Evolutionary conservation across 1,140 invertebrate genomes (phyloP).

Genomic region (Drosophila lacteicornis): DNA sequence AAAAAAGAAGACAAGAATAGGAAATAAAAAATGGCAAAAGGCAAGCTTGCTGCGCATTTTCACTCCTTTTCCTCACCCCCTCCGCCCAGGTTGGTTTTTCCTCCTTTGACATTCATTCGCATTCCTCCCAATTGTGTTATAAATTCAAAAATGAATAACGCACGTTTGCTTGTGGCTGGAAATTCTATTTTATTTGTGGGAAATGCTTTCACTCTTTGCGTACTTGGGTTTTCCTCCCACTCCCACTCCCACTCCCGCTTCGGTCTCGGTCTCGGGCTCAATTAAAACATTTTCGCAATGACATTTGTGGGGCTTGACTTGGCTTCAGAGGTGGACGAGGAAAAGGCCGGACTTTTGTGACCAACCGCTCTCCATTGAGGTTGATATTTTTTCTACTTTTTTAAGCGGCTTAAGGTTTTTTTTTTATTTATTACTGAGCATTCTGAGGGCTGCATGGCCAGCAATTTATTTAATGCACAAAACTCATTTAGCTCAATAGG

Average conservation of each 20-base stretch:
- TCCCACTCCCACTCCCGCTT: too few relatives aligned
- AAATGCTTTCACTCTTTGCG: slow-evolving; percentile 61
- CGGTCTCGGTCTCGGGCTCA: slow-evolving; percentile 26
- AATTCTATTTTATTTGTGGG: slow-evolving; percentile 78
- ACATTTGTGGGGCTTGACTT: slow-evolving; percentile 47
- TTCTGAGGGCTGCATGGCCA: slow-evolving; percentile 29
- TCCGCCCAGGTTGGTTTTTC: not conserved
- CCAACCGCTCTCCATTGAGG: slow-evolving; percentile 15
- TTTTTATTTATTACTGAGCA: slow-evolving; percentile 16
- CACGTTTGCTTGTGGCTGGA: slow-evolving; percentile 79
- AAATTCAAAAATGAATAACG: slow-evolving; percentile 83
- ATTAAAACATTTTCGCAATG: slow-evolving; percentile 54
- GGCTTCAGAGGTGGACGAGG: slow-evolving; percentile 9
- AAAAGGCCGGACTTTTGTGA: slow-evolving; percentile 15
- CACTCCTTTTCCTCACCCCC: slow-evolving; percentile 44
- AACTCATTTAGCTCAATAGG: not conserved
- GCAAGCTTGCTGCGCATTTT: slow-evolving; percentile 56
- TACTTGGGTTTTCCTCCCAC: slow-evolving; percentile 6
- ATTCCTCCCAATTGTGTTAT: slow-evolving; percentile 80
- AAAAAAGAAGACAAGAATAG: slow-evolving; percentile 8
- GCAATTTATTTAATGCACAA: slow-evolving; percentile 52
- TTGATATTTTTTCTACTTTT: slow-evolving; percentile 12
- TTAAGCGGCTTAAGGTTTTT: slow-evolving; percentile 56
- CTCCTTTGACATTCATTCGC: slow-evolving; percentile 62
- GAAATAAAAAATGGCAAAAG: slow-evolving; percentile 29